Base-by-base conservation (phyloP, 2,113 vertebrate genomes). In the Salvelinus sp. region DNA sequence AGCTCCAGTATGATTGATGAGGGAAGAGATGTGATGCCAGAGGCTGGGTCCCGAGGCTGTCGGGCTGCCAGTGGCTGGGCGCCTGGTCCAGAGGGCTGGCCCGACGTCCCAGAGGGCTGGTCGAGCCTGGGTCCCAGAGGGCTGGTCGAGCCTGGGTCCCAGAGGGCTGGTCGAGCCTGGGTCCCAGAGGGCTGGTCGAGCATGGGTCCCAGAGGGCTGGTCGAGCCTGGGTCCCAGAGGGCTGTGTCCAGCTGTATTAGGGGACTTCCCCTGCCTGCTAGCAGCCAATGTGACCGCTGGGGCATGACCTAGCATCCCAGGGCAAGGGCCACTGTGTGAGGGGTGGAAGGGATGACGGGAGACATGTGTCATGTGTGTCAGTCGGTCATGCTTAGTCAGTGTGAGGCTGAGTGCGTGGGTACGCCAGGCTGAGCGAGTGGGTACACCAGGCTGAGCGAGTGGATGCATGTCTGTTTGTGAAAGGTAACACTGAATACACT, bases 261-360 rank as follows among this genome's bases (percentile, higher is more conserved):
- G 3, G 6, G 22, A 69, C 65, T 76, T 74, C 72, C 16, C 64
- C 72, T 48, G 38, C 47, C 13, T 50, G 47, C 13, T 50, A 50
- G 47, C 65, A 69, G 78, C 69, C 80, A 60, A 23, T 79, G 44
- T 63, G 30, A 75, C 68, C 0, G 4, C 2, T 14, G 64, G 71
- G 72, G 78, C 79, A 76, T 63, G 70, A 84, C 44, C 4, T 63
- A 20, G 76, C 12, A 60, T 69, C 65, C 74, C 0, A 18, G 80
- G 76, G 77, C 76, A 72, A 33, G 47, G 65, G 84, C 80, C 75
- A 75, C 79, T 18, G 58, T 28, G 18, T 58, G 79, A 77, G 27
- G n/a, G 33, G 33, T 33, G 33, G 33, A 33, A 6, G 33, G 33
- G 6, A 33, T 33, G 6, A 33, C 33, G 6, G 33, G 33, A 33